Conservation (phyloP, 2,113 vertebrate species). For the Puntigrus tetrazona region DNA sequence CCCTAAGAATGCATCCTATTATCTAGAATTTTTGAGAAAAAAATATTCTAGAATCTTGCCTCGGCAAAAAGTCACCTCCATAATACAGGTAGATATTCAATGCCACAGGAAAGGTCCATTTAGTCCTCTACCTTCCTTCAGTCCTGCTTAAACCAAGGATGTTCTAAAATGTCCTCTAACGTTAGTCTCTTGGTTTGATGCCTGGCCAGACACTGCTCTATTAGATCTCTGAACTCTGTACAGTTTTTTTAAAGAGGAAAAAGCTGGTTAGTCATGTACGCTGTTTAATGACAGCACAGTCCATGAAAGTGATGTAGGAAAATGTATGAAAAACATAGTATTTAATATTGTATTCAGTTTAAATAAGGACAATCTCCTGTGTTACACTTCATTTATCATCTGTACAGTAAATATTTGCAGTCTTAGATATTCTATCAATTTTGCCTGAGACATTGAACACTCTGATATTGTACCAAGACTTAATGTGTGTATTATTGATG, state of each 20-base stretch:
- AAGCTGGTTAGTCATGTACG: neutral
- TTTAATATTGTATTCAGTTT: neutral
- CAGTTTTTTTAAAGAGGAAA: neutral
- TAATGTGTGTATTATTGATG: neutral
- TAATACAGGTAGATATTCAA: too few relatives aligned
- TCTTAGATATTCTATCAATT: neutral
- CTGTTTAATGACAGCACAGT: neutral
- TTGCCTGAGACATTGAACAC: neutral
- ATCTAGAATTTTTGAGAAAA: too few relatives aligned
- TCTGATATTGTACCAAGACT: neutral
- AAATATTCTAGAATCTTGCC: too few relatives aligned
- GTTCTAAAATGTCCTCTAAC: neutral
- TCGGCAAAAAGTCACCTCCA: too few relatives aligned
- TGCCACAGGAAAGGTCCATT: too few relatives aligned
- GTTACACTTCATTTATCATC: neutral
- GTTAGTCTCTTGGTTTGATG: neutral
- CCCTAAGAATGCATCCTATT: too few relatives aligned
- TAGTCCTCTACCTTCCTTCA: neutral
- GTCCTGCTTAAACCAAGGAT: neutral
- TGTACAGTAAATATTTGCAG: neutral
- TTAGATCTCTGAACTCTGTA: neutral
- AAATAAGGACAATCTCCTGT: neutral
- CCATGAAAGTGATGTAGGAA: neutral
- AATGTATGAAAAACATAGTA: neutral
- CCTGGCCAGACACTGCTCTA: neutral